Base-by-base conservation (phyloP, 2,113 vertebrate genomes). In the Macrotus californicus region DNA sequence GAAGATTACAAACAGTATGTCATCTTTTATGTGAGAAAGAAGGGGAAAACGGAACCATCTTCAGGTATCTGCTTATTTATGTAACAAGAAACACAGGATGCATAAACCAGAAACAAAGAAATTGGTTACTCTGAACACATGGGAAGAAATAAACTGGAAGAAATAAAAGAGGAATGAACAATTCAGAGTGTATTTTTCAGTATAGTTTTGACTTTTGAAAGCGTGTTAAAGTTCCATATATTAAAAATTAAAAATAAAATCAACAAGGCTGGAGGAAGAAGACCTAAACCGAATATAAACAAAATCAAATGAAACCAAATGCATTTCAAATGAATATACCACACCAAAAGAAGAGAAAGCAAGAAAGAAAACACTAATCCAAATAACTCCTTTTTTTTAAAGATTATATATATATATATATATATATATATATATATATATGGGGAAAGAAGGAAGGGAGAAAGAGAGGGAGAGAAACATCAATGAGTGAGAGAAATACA, bases 71-170 rank as follows among this genome's bases (percentile, higher is more conserved):
- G 54, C 36, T 94, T 94, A 66, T 67, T 96, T 96, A 77, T 59
- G 1, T 34, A 81, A 92, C 94, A 92, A 88, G 43, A 87, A 80
- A 93, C n/a, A 92, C 2, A 89, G 10, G 9, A 94, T 76, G 39
- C 31, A 88, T 75, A 48, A 93, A 89, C 22, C 29, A 83, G 52
- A 93, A 93, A 96, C 50, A 93, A 96, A 86, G 39, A 93, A 94
- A 93, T 1, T 72, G 8, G 14, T 75, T 87, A 66, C 36, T 80
- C 69, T 83, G 7, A 92, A 94, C 76, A n/a, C 6, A 91, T 48
- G 46, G 6, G 31, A 94, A 69, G 12, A 41, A 91, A 89, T 15
- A 50, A 31, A 85, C 0, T 76, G 21, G 50, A 87, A 84, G 22
- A 80, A 94, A 79, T 36, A 92, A 88, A 59, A 39, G 18, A 72